These are phyloP conservation scores for Sinelater perroti DNA, from an alignment of 2,888 invertebrate species.

Conservation along the genomic window DNA sequence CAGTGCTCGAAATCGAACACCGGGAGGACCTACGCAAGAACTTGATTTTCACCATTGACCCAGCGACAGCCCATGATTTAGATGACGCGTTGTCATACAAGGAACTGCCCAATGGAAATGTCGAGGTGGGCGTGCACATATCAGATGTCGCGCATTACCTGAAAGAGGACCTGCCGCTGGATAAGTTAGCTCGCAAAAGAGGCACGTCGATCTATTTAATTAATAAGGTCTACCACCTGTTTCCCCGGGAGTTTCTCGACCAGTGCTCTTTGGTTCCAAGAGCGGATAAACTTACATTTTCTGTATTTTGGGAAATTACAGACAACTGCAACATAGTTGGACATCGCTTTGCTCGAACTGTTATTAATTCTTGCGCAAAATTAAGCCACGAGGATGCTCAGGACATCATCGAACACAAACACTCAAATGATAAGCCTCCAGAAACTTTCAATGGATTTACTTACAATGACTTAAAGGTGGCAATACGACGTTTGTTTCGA, in stretches of 20 bases:
- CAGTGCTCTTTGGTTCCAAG: constrained; percentile 88
- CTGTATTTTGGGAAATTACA: constrained; percentile 89
- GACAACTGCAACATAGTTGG: constrained; percentile 72
- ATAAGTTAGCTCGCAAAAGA: constrained; percentile 77
- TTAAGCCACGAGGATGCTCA: constrained; percentile 94
- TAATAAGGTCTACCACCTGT: constrained; percentile 91
- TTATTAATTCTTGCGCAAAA: constrained; percentile 89
- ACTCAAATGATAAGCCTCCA: constrained; percentile 66
- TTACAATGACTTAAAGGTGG: constrained; percentile 67
- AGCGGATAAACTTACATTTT: constrained; percentile 83
- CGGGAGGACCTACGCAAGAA: constrained; percentile 73
- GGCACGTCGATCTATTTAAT: constrained; percentile 93
- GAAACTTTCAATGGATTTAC: constrained; percentile 70
- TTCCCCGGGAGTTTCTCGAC: constrained; percentile 86
- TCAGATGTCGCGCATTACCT: constrained; percentile 92
- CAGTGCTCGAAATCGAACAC: constrained; percentile 59
- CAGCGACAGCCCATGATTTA: constrained; percentile 87
- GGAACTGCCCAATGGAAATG: constrained; percentile 75
- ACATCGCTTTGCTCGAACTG: constrained; percentile 79
- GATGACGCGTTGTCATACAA: constrained; percentile 93
- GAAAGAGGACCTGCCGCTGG: constrained; percentile 75
- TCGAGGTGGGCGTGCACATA: constrained; percentile 92
- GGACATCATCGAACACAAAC: constrained; percentile 77
- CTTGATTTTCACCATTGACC: constrained; percentile 95
- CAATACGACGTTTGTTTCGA: constrained; percentile 71